These are phyloP conservation scores for Xiphias gladius DNA, from an alignment of 2,113 vertebrate genomes.

Conservation along the genomic window DNA sequence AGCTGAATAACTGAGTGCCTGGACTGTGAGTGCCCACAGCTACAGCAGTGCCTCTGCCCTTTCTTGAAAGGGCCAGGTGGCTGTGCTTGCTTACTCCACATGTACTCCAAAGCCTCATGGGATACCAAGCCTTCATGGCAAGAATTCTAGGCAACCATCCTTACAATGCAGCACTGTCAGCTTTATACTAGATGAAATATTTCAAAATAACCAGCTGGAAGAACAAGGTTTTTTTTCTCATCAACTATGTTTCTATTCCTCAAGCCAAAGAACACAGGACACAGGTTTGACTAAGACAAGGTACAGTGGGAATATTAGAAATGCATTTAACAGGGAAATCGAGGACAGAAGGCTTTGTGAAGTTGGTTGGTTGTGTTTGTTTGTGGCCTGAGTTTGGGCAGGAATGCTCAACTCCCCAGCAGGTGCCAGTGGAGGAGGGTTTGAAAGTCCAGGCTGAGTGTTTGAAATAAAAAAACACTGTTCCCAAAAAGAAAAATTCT, in stretches of 20 bases:
- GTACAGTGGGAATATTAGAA: conserved; percentile 21
- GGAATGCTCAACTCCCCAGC: conserved; percentile 45
- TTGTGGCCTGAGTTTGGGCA: conserved; percentile 46
- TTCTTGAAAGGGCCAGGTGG: conserved; percentile 59
- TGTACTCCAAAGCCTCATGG: conserved; percentile 43
- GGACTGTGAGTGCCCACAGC: conserved; percentile 4
- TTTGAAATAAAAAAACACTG: conserved; percentile 25
- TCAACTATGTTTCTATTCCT: conserved; percentile 36
- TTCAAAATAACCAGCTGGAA: conserved; percentile 33
- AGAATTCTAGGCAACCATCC: conserved; percentile 28
- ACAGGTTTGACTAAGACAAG: conserved; percentile 26
- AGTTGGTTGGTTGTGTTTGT: conserved; percentile 18
- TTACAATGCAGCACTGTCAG: conserved; percentile 29
- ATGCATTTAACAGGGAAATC: conserved; percentile 29
- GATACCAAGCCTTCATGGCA: conserved; percentile 31
- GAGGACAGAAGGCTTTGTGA: conserved; percentile 47
- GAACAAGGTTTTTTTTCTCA: conserved; percentile 33
- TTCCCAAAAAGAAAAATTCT: conserved; percentile 52
- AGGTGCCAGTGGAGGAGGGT: conserved; percentile 57
- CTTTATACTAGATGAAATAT: neutral
- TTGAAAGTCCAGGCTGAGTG: conserved; percentile 55
- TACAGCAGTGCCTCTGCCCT: conserved; percentile 42
- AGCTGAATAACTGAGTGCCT: conserved; percentile 26
- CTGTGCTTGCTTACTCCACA: conserved; percentile 30
- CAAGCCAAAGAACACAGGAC: conserved; percentile 20